These are phyloP conservation scores for Bufotes viridis DNA, from an alignment of 2,797 vertebrate species.

Conservation along the genomic window DNA sequence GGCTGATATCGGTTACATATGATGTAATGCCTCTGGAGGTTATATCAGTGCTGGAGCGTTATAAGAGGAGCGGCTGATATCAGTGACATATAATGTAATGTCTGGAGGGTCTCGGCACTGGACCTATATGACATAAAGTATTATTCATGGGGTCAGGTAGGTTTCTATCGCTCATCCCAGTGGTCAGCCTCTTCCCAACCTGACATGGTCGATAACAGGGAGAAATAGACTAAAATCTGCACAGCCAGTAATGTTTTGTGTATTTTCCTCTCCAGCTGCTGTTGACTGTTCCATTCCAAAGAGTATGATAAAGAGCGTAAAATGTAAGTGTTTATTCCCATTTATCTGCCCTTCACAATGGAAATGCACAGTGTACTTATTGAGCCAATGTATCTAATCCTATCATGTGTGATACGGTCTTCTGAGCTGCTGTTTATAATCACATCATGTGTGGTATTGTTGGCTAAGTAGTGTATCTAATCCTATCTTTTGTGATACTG, in stretches of 20 bases:
- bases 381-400: background rate
- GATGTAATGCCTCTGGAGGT: no score
- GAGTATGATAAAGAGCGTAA: conserved; percentile 85
- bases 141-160: no score
- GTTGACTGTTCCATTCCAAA: conserved; percentile 87
- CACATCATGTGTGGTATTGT: background rate
- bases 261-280: conserved; percentile 78
- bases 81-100: no score
- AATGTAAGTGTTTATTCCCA: conserved; percentile 80
- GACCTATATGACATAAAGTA: no score
- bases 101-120: no score
- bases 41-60: no score
- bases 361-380: no score
- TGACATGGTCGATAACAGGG: background rate
- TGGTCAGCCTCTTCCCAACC: background rate
- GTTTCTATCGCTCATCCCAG: background rate
- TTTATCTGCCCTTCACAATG: background rate
- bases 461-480: background rate
- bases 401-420: background rate
- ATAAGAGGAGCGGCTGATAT: no score
- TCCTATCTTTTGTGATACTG: no score
- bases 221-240: background rate
- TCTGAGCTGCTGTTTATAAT: no score
- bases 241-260: background rate
- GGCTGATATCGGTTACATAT: no score